phyloP scores from a whole-genome alignment of 2,888 invertebrate genomes.

The Suillia variegata region DNA sequence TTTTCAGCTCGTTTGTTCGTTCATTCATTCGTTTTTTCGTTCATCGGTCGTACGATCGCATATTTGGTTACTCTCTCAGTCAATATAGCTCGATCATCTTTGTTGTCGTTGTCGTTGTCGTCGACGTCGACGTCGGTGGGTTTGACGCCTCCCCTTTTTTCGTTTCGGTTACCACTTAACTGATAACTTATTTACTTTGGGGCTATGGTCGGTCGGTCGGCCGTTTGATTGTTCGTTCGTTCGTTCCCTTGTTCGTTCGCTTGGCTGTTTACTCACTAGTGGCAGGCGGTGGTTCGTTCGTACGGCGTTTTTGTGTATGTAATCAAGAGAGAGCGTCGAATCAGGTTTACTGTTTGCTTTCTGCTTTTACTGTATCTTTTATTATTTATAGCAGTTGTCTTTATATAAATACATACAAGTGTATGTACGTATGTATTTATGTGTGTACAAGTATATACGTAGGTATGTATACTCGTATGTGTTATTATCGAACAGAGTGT shows the following conservation, averaged over 20 bases:
- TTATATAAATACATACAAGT: not conserved
- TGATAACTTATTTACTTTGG: conserved; percentile 51
- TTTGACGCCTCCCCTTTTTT: conserved; percentile 56
- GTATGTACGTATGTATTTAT: not conserved
- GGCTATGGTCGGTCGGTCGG: conserved; percentile 34
- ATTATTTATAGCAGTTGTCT: no score
- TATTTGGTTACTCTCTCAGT: conserved; percentile 38
- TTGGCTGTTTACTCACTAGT: no score
- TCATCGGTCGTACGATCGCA: conserved; percentile 32
- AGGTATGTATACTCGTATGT: conserved; percentile 12
- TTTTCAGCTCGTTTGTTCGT: not conserved
- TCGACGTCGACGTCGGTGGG: conserved; percentile 28
- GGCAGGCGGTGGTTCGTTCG: no score
- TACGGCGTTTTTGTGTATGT: not conserved
- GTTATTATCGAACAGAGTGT: no score
- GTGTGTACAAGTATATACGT: conserved; percentile 24
- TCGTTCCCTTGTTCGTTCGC: conserved; percentile 5
- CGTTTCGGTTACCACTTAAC: conserved; percentile 43
- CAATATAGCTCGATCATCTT: conserved; percentile 6
- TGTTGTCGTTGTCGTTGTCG: conserved; percentile 18
- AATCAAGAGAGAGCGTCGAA: conserved; percentile 23
- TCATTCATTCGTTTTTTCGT: not conserved
- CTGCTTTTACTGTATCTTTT: not conserved
- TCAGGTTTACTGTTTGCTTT: conserved; percentile 25
- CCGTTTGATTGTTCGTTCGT: conserved; percentile 15